A percentile compares a stretch with the other conserved stretches of the same genome.
Evolutionary conservation across 2,888 invertebrate genomes (phyloP).

Genomic region (Lasioglossum oenotherae): DNA sequence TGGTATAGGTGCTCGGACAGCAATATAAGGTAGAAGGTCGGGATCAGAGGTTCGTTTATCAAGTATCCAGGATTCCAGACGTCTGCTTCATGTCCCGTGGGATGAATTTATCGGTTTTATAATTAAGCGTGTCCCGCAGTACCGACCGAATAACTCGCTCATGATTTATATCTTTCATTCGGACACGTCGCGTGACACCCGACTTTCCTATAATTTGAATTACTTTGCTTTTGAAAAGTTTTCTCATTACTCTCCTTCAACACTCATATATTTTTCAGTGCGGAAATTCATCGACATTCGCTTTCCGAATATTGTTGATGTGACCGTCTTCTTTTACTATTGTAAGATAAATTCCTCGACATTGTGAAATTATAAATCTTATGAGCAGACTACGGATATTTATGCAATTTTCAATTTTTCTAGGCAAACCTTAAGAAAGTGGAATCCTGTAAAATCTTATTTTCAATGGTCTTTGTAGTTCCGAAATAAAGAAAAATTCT

Average conservation of each 20-base stretch:
- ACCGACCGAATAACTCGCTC: conserved; percentile 71
- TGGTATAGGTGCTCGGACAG: conserved; percentile 34
- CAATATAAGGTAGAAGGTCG: conserved; percentile 63
- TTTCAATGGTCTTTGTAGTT: no score
- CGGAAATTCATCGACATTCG: background rate
- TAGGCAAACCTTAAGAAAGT: no score
- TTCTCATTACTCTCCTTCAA: background rate
- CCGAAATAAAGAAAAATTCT: no score
- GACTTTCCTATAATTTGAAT: background rate
- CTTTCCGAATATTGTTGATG: background rate
- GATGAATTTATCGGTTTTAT: conserved; percentile 83
- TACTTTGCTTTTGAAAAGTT: background rate
- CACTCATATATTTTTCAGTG: background rate
- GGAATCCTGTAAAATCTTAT: no score
- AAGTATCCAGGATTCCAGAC: conserved; percentile 76
- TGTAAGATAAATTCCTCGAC: no score
- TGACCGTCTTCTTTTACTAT: background rate
- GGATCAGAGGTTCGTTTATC: conserved; percentile 81
- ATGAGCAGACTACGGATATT: no score
- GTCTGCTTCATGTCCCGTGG: conserved; percentile 75
- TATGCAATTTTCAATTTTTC: no score
- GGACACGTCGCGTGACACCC: conserved; percentile 12
- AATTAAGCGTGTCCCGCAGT: conserved; percentile 80
- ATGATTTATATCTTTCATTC: conserved; percentile 77
- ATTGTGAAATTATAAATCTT: no score